Evolutionary conservation across 2,888 invertebrate genomes (phyloP), one percentile per base, ranked within the genome.

Genomic region (Lottia gigantea): DNA sequence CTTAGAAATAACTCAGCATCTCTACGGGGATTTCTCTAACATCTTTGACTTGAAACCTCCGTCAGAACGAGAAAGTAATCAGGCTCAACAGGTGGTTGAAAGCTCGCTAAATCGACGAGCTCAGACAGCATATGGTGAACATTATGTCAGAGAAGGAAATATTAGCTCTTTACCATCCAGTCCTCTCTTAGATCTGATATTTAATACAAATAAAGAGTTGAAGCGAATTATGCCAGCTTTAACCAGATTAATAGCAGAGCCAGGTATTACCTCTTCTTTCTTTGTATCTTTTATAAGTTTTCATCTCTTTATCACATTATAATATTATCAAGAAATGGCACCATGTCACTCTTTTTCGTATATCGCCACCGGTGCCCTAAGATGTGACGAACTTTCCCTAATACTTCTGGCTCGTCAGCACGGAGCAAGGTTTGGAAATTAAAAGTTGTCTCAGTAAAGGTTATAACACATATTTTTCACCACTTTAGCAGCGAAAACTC

Each of bases 211-310:
- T 49, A 62, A 74, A 6, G 80, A 79, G 70, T 71, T 84, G 8
- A 74, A 79, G 26, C 67, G 81, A 31, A 69, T 82, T 23, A 78
- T 81, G 62, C 83, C 83, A 14, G 80, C 83, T 0, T 70, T 84
- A 62, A 83, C 83, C n/a, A 72, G 76, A 46, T 73, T 83, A 4
- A 71, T 83, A 25, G 82, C 81, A 14, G 82, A 84, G 74, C 82
- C 82, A 77, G 84, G 84, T 84, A 73, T 23, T 0, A 11, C 2
- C 46, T 40, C 7, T 8, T 1, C 1, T 40, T 40, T 40, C 6
- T 40, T 8, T 40, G 1, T 40, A 40, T 40, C 11, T 40, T 40
- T 40, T 40, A 40, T 40, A 40, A 40, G n/a, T n/a, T n/a, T n/a
- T n/a, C n/a, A n/a, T n/a, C n/a, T n/a, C n/a, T n/a, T 31, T 31